Evolutionary conservation across 2,113 vertebrate species (phyloP).

Genomic region (Nothoprocta perdicaria): DNA sequence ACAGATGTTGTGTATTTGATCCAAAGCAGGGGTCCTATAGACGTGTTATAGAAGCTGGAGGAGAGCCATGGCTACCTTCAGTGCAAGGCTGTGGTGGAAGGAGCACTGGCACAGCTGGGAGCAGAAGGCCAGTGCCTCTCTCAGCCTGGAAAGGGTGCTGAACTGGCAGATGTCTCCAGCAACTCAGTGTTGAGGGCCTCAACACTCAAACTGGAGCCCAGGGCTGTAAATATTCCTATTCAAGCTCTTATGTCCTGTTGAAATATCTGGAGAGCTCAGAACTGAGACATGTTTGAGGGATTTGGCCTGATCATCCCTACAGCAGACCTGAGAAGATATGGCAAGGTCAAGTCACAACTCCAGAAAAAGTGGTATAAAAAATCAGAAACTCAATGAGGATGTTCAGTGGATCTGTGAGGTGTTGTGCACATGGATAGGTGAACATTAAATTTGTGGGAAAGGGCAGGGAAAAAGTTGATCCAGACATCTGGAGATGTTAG

Average conservation of each 20-base stretch:
- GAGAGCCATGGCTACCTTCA: not conserved
- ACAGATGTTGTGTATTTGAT: accelerated
- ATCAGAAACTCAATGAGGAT: not conserved
- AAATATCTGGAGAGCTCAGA: not conserved
- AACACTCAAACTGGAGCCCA: not conserved
- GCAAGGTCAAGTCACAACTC: not conserved
- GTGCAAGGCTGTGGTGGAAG: not conserved
- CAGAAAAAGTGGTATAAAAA: not conserved
- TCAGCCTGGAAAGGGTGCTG: not conserved
- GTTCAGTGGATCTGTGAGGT: not conserved
- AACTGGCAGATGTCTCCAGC: not conserved
- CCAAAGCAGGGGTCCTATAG: not conserved
- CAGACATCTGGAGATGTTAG: not conserved
- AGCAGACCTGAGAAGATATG: not conserved
- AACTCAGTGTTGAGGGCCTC: not conserved
- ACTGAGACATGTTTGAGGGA: not conserved
- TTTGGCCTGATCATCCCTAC: not conserved
- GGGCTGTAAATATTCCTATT: not conserved
- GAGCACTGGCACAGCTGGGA: not conserved
- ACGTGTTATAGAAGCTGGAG: not conserved
- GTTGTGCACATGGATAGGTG: not conserved
- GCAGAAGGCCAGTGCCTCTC: not conserved
- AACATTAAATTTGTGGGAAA: not conserved
- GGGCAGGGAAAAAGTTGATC: accelerated
- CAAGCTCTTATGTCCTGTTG: not conserved